Percentiles rank a stretch among this genome's conserved stretches.
phyloP scores from a whole-genome alignment of 2,888 invertebrate genomes.

The Sthenelais limicola region DNA sequence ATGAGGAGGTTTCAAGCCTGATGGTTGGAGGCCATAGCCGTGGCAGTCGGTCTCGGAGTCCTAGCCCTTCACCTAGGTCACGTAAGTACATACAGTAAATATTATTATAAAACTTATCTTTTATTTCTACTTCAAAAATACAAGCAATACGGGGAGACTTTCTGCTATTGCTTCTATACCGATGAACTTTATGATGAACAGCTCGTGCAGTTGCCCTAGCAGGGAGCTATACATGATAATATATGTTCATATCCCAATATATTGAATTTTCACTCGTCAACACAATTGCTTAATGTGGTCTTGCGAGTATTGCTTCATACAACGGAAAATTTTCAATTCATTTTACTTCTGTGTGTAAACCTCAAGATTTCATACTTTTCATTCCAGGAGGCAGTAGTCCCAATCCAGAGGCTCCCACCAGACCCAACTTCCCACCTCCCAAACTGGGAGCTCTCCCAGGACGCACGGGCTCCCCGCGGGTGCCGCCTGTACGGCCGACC shows the following conservation, averaged over 20 bases:
- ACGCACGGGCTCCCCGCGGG: slow-evolving; percentile 11
- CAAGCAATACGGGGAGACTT: too few relatives aligned
- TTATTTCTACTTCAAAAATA: background rate
- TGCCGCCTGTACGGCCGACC: background rate
- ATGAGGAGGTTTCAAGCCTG: slow-evolving; percentile 45
- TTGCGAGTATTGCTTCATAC: too few relatives aligned
- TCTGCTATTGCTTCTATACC: too few relatives aligned
- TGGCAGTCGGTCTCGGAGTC: slow-evolving; percentile 7
- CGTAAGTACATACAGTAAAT: slow-evolving; percentile 8
- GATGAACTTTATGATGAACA: too few relatives aligned
- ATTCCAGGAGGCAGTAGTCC: slow-evolving; percentile 25
- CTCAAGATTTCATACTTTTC: background rate
- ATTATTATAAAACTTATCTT: background rate
- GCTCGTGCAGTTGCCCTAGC: too few relatives aligned
- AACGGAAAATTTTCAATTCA: too few relatives aligned
- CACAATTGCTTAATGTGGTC: too few relatives aligned
- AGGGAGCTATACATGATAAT: too few relatives aligned
- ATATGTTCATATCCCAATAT: too few relatives aligned
- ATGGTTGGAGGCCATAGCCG: slow-evolving; percentile 16
- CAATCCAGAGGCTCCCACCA: slow-evolving; percentile 15
- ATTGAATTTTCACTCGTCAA: too few relatives aligned
- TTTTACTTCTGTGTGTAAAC: too few relatives aligned
- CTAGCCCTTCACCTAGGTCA: slow-evolving; percentile 35
- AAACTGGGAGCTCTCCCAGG: slow-evolving; percentile 20
- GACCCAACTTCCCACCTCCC: slow-evolving; percentile 33